Conservation (phyloP, 2,113 vertebrate species). For the Otocyon megalotis region DNA sequence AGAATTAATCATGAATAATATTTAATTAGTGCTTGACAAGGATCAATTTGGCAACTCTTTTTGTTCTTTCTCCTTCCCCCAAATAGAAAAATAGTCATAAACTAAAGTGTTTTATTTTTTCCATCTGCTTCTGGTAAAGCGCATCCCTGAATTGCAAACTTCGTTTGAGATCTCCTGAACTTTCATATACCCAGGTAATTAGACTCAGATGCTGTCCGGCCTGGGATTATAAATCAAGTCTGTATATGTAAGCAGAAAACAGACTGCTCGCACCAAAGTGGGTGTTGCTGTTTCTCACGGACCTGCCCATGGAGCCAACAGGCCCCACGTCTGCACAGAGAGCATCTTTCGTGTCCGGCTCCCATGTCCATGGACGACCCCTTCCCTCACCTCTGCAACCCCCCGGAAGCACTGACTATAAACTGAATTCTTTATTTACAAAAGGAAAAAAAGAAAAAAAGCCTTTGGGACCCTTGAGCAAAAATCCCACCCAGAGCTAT, state of each 20-base stretch:
- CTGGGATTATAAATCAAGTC: constrained; percentile 86
- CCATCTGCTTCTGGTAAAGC: constrained; percentile 90
- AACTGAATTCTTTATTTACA: background rate
- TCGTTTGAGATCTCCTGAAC: constrained; percentile 86
- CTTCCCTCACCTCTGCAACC: background rate
- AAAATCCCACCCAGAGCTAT: background rate
- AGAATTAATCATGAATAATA: constrained; percentile 90
- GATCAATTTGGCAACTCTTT: constrained; percentile 89
- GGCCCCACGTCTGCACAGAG: background rate
- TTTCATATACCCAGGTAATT: constrained; percentile 90
- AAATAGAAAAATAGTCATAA: constrained; percentile 87
- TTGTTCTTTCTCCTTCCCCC: constrained; percentile 80
- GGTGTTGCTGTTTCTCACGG: constrained; percentile 77
- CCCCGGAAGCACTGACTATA: background rate
- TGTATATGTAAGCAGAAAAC: constrained; percentile 81
- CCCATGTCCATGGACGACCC: background rate
- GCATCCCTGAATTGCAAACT: constrained; percentile 87
- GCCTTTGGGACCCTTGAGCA: background rate
- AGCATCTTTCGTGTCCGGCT: background rate
- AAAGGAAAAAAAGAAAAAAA: constrained; percentile 19
- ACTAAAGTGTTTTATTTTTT: constrained; percentile 86
- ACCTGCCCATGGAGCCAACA: background rate
- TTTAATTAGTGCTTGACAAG: constrained; percentile 90
- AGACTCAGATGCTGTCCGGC: constrained; percentile 88
- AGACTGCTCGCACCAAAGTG: constrained; percentile 73